phyloP scores from a whole-genome alignment of 1,140 invertebrate species.

The Dinoponera quadriceps region DNA sequence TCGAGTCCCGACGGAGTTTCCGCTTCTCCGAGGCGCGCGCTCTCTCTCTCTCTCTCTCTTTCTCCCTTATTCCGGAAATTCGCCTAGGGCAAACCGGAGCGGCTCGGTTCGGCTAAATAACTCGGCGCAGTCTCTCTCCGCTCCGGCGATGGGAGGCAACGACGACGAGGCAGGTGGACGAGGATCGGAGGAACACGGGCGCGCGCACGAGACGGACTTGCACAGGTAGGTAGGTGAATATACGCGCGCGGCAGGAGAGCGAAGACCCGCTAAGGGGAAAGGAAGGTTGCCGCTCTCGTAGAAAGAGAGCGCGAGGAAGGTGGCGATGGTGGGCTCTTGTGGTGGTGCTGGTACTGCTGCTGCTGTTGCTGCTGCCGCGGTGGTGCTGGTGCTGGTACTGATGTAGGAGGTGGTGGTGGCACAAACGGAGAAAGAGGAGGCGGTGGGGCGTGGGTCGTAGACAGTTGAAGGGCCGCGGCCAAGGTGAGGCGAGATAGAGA shows the following conservation, averaged over 20 bases:
- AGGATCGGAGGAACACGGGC: slow-evolving; percentile 51
- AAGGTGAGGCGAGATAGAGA: slow-evolving; percentile 80
- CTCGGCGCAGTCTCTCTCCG: slow-evolving; percentile 26
- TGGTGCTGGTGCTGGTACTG: slow-evolving; percentile 14
- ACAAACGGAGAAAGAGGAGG: slow-evolving; percentile 67
- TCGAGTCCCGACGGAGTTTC: neutral
- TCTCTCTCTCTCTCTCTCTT: slow-evolving; percentile 44
- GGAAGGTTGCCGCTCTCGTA: slow-evolving; percentile 51
- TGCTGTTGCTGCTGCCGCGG: slow-evolving; percentile 48
- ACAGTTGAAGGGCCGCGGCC: slow-evolving; percentile 83
- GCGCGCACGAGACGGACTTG: slow-evolving; percentile 30
- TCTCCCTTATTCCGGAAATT: slow-evolving; percentile 66
- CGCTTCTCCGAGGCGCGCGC: slow-evolving; percentile 16
- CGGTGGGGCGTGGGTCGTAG: slow-evolving; percentile 81
- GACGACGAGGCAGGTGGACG: slow-evolving; percentile 65
- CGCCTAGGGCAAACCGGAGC: slow-evolving; percentile 62
- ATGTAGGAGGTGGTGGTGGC: slow-evolving; percentile 65
- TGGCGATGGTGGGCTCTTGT: slow-evolving; percentile 63
- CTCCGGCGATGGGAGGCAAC: too few species aligned
- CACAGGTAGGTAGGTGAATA: slow-evolving; percentile 53
- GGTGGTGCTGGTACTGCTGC: slow-evolving; percentile 63
- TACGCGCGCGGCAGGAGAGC: slow-evolving; percentile 47
- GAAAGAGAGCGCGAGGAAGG: slow-evolving; percentile 65
- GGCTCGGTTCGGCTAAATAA: slow-evolving; percentile 65
- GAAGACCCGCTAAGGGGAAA: slow-evolving; percentile 48